A percentile compares a stretch with the other conserved stretches of the same genome.
Conservation (phyloP, 2,888 invertebrate genomes). For the Leistus spinibarbis region DNA sequence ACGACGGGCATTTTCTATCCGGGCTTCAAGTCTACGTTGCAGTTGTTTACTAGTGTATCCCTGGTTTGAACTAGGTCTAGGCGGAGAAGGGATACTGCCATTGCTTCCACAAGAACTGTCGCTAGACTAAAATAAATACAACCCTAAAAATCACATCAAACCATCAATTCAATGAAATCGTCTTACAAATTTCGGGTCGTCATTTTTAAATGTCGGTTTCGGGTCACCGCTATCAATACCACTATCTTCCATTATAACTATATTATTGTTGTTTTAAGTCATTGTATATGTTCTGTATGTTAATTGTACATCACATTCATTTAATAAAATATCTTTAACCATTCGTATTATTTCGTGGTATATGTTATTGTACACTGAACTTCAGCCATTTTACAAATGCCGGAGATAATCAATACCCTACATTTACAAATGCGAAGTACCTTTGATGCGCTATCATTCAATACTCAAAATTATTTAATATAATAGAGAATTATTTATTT, state of each 20-base stretch:
- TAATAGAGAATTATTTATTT: too few species aligned
- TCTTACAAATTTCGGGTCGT: conserved; percentile 46
- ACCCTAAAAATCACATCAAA: background rate
- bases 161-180: background rate
- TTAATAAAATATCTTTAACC: background rate
- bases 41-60: conserved; percentile 50
- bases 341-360: background rate
- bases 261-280: conserved; percentile 21
- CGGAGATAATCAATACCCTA: conserved; percentile 26
- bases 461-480: background rate
- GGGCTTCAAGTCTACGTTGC: conserved; percentile 55
- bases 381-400: conserved; percentile 26
- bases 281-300: conserved; percentile 15
- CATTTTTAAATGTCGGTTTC: conserved; percentile 50
- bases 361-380: conserved; percentile 10
- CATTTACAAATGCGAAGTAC: background rate
- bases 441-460: background rate
- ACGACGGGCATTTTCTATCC: conserved; percentile 57
- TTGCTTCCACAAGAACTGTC: conserved; percentile 55
- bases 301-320: background rate
- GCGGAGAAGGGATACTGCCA: conserved; percentile 50
- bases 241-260: conserved; percentile 59
- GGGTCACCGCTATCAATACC: conserved; percentile 62
- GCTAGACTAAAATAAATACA: conserved; percentile 49
- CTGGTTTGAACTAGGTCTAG: conserved; percentile 37